Evolutionary conservation across 2,797 vertebrate genomes (phyloP).

Genomic region (Myotis pilosus): DNA sequence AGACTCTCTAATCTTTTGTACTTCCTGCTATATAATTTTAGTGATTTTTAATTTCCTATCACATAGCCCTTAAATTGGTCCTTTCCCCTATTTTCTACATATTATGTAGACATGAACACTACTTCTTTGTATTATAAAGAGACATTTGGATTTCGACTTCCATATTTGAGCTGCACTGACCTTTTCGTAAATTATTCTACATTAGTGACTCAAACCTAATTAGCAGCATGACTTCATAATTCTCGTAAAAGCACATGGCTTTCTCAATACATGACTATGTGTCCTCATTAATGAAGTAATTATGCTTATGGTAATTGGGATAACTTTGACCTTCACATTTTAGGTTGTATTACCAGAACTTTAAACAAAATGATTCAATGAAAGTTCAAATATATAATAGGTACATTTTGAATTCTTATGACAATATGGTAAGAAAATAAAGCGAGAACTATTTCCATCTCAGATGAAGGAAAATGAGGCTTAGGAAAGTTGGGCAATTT

Average conservation of each 20-base stretch:
- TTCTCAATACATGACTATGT: neutral
- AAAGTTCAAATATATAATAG: neutral
- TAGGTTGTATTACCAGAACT: neutral
- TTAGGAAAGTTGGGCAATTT: slow-evolving; percentile 43
- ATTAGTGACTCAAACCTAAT: neutral
- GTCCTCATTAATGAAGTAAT: neutral
- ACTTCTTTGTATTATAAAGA: neutral
- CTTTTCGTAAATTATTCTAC: neutral
- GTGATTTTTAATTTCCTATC: neutral
- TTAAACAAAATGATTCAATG: slow-evolving; percentile 19
- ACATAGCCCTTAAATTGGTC: neutral
- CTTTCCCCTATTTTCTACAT: neutral
- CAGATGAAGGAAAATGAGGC: neutral
- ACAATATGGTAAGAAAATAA: neutral
- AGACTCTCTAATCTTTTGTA: neutral
- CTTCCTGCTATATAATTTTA: neutral
- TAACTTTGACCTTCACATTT: slow-evolving; percentile 22
- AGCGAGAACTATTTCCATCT: neutral
- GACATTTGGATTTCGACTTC: neutral
- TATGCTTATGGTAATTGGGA: neutral
- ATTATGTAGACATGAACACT: neutral
- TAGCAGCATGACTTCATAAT: neutral
- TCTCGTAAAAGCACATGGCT: neutral
- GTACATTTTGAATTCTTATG: slow-evolving; percentile 14
- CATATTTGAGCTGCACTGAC: neutral